Evolutionary conservation across 2,113 vertebrate species (phyloP), one percentile per base, ranked within the genome.

Genomic region (Etia nguti): DNA sequence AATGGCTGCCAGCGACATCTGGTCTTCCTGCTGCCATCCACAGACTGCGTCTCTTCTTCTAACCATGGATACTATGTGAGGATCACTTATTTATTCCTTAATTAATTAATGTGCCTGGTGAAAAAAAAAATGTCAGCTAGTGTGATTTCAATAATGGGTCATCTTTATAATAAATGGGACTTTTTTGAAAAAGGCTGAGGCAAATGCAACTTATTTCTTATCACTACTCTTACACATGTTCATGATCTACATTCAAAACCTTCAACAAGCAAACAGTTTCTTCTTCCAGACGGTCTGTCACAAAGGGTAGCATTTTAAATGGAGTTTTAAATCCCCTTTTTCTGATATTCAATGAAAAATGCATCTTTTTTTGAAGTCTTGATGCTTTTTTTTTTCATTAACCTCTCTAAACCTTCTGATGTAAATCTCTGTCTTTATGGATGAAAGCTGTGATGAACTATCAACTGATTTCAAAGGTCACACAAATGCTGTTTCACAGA

Each of bases 1-100:
- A 83, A 82, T 54, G 81, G 73, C 73, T 92, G 89, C 86, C 90
- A 86, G 59, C 29, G 83, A 86, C 91, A 92, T 90, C 91, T 92
- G 91, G 84, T 65, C 82, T 15, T 50, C 87, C 86, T 62, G 86
- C 90, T 91, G 90, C 77, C 79, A 55, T 54, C 15, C 59, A 29
- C 81, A 80, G 59, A 12, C 83, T 3, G 16, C 1, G 46, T 29
- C 16, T 77, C 73, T 34, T n/a, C 73, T 31, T 77, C 34, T n/a
- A 34, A 4, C 34, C 68, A 43, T 56, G 73, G 59, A 88, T 82
- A 70, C 46, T 86, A 80, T 6, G 68, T 4, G 4, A 41, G 83
- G 86, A 89, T 89, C 54, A 86, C 68, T 59, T 31, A 50, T 50
- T 77, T 50, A 48, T 48, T 75, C 24, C 6, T 29, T 75, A 75